Evolutionary conservation across 2,113 vertebrate genomes (phyloP).

Genomic region (Oryctolagus cuniculus): DNA sequence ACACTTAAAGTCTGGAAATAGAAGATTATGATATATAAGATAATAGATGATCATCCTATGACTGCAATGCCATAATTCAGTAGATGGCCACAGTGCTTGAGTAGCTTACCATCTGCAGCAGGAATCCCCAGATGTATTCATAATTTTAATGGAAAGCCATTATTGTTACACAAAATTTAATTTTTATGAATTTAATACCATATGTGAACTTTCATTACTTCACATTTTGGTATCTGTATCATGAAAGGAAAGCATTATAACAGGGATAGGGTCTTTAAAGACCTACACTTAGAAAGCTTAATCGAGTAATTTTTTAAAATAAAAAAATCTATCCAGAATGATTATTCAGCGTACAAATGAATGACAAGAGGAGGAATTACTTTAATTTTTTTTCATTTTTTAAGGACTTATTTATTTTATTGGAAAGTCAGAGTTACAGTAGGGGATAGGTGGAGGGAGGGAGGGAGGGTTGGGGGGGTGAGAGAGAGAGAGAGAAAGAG

Average conservation of each 20-base stretch:
- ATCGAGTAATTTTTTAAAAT: not conserved
- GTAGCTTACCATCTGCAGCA: constrained; percentile 53
- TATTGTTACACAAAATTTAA: constrained; percentile 32
- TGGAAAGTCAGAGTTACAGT: too few relatives aligned
- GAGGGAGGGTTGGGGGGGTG: too few relatives aligned
- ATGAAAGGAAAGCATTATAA: not conserved
- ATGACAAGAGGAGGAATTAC: not conserved
- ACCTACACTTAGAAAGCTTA: not conserved
- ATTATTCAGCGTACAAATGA: not conserved
- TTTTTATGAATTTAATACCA: not conserved
- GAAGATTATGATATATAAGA: constrained; percentile 24
- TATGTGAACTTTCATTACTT: not conserved
- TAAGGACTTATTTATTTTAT: too few relatives aligned
- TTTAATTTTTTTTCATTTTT: not conserved
- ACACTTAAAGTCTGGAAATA: constrained; percentile 45
- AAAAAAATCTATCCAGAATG: not conserved
- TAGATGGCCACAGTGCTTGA: constrained; percentile 34
- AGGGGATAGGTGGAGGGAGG: too few relatives aligned
- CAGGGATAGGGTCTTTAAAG: not conserved
- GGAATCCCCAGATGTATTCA: constrained; percentile 37
- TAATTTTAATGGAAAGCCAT: not conserved
- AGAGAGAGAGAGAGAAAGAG: too few relatives aligned
- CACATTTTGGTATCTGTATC: not conserved
- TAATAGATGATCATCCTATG: constrained; percentile 57
- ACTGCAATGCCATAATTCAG: constrained; percentile 63